Evolutionary conservation across 2,888 invertebrate genomes (phyloP), one percentile per base, ranked within the genome.

Genomic region (Dryadula phaetusa): DNA sequence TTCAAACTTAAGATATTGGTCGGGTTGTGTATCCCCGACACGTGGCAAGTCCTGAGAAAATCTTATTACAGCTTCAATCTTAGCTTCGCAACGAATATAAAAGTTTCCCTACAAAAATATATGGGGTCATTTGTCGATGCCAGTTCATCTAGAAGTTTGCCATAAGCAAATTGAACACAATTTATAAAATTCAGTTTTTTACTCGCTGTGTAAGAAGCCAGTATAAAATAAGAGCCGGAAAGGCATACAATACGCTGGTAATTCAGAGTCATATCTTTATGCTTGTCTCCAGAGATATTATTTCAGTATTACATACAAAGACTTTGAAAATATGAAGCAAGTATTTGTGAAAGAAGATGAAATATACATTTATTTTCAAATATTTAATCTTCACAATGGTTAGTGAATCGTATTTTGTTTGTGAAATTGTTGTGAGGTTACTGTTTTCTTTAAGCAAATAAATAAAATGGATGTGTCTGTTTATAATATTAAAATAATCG

Each of bases 11-110:
- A 53, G 25, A 42, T 65, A 66, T 68, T 68, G 67, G 56, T 20
- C 32, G 42, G 40, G 63, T 25, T 42, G 7, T 40, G 60, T 68
- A 54, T 58, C 58, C 54, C 62, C 53, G 60, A 62, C 65, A 71
- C 65, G 69, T 63, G 66, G 60, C 61, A 61, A 22, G 66, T 66
- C 56, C 54, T 62, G 42, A 66, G 63, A 53, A 72, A 68, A 69
- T 72, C 70, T 72, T 70, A 70, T 72, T 70, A 72, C 66, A 66
- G 49, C 62, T 65, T 49, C 62, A 58, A 65, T 63, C 25, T 25
- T n/a, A 34, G 25, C 52, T 2, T 66, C 62, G 66, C 53, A 60
- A 66, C 52, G 46, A 53, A 69, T 44, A 62, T 69, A 69, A 66
- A 69, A 69, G 40, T 69, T 66, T 66, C 10, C 18, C 42, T 54